Conservation (phyloP, 2,888 invertebrate species). For the Dryomyza anilis region DNA sequence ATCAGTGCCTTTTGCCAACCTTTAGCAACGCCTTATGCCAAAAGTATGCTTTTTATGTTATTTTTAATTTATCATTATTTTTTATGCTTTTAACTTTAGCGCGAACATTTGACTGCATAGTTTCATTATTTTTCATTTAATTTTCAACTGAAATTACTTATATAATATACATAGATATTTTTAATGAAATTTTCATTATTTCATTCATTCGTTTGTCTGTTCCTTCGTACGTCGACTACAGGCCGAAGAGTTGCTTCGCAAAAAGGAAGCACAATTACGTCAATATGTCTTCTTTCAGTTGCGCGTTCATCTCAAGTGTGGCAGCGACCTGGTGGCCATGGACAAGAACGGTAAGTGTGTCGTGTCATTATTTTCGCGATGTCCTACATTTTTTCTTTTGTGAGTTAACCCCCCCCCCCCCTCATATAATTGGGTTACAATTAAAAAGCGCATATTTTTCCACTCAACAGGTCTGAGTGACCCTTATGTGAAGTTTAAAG, state of each 20-base stretch:
- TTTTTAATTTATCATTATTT: too few relatives aligned
- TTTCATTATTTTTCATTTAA: too few relatives aligned
- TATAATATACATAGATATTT: too few relatives aligned
- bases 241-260: constrained; percentile 72
- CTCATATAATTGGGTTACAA: too few relatives aligned
- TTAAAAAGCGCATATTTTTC: too few relatives aligned
- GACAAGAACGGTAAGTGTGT: constrained; percentile 85
- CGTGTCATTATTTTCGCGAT: neutral
- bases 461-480: constrained; percentile 83
- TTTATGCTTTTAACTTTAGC: too few relatives aligned
- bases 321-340: constrained; percentile 88
- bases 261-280: constrained; percentile 75
- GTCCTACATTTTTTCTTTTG: neutral
- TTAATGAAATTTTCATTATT: too few relatives aligned
- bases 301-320: constrained; percentile 85
- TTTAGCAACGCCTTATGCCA: too few relatives aligned
- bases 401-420: neutral
- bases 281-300: constrained; percentile 93
- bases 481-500: constrained; percentile 96
- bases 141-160: too few relatives aligned
- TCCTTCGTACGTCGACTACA: constrained; percentile 40
- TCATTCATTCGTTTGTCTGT: neutral
- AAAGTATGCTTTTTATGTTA: too few relatives aligned
- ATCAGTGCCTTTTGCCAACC: too few relatives aligned
- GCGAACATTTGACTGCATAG: too few relatives aligned